Percentiles rank a stretch among this genome's conserved stretches.
These are phyloP conservation scores for Drosophila persimilis DNA, from an alignment of 1,140 invertebrate species.

Conservation along the genomic window DNA sequence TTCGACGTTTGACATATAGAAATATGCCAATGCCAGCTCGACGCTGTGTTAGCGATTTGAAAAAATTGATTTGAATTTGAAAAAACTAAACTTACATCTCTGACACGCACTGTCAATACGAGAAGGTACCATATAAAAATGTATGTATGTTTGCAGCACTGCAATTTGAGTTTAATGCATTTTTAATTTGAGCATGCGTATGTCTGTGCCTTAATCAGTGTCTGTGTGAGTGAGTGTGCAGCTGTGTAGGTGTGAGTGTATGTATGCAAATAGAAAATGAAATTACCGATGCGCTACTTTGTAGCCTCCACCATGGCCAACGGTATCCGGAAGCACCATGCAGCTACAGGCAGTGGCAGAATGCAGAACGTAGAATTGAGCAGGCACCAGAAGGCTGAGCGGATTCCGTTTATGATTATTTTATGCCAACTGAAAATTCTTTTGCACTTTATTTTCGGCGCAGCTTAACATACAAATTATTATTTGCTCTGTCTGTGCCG, in stretches of 20 bases:
- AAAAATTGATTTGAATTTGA: no score
- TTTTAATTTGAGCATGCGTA: constrained; percentile 43
- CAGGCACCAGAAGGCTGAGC: constrained; percentile 15
- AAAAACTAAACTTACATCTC: not conserved
- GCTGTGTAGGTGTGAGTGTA: constrained; percentile 8
- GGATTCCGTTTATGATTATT: constrained; percentile 59
- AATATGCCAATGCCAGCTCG: no score
- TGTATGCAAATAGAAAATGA: constrained; percentile 54
- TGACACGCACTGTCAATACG: no score
- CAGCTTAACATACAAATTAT: constrained; percentile 60
- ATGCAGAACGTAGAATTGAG: no score
- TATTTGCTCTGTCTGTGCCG: constrained; percentile 42
- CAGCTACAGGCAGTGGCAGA: not conserved
- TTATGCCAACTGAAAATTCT: constrained; percentile 55
- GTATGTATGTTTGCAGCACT: no score
- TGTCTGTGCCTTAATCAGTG: not conserved
- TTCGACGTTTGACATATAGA: no score
- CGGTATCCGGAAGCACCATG: constrained; percentile 6
- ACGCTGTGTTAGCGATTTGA: no score
- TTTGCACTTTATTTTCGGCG: constrained; percentile 48
- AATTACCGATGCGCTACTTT: constrained; percentile 52
- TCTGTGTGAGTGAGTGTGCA: not conserved
- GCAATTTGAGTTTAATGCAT: constrained; percentile 59
- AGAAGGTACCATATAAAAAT: no score
- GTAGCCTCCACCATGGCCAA: constrained; percentile 30